Evolutionary conservation across 2,113 vertebrate genomes (phyloP).

Genomic region (Zosterops japonicus): DNA sequence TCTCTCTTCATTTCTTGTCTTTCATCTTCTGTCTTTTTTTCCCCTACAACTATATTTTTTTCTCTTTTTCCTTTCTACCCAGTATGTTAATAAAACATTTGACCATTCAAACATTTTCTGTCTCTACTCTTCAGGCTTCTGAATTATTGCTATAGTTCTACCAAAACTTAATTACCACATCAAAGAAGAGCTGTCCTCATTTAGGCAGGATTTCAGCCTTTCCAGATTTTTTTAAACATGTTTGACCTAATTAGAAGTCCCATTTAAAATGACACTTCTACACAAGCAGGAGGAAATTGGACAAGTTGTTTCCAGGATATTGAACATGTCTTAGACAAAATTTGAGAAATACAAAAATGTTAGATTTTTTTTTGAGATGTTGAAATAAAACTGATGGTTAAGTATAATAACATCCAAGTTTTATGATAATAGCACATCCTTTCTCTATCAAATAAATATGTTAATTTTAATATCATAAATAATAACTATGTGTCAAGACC

Average conservation of each 20-base stretch:
- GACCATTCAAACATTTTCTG: conserved; percentile 19
- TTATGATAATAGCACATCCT: not conserved
- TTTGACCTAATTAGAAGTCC: conserved; percentile 50
- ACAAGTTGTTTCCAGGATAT: not conserved
- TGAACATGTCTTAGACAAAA: not conserved
- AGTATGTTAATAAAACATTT: conserved; percentile 8
- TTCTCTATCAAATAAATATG: not conserved
- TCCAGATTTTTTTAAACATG: not conserved
- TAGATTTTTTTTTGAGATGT: not conserved
- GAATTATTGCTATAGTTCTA: conserved; percentile 28
- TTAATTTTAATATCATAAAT: not conserved
- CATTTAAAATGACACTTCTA: conserved; percentile 9
- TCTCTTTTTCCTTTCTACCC: not conserved
- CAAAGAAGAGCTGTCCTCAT: conserved; percentile 48
- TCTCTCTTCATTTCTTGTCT: not conserved
- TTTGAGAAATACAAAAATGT: not conserved
- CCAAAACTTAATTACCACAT: conserved; percentile 59
- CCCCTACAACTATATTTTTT: not conserved
- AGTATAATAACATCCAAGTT: not conserved
- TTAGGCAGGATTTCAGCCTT: conserved; percentile 26
- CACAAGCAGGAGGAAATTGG: not conserved
- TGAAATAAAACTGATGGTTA: not conserved
- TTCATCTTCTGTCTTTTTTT: not conserved
- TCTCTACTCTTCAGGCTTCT: conserved; percentile 25
- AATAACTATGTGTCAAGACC: not conserved